phyloP scores from a whole-genome alignment of 1,140 invertebrate species.

The Achatina immaculata region DNA sequence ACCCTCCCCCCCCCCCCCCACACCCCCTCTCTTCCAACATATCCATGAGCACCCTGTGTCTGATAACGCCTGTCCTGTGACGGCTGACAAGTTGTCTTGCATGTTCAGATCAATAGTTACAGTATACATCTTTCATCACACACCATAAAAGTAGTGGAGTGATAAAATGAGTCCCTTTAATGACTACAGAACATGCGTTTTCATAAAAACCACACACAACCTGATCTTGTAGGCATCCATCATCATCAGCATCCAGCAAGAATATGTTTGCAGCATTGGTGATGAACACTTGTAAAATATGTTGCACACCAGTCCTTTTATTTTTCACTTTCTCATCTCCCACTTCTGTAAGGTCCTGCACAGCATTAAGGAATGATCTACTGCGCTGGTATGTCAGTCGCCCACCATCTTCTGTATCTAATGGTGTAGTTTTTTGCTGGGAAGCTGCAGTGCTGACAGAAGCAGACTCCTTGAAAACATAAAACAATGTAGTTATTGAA shows the following conservation, averaged over 20 bases:
- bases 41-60: too few relatives aligned
- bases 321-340: constrained; percentile 51
- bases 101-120: too few relatives aligned
- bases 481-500: too few relatives aligned
- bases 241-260: constrained; percentile 54
- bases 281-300: constrained; percentile 92
- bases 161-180: too few relatives aligned
- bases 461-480: constrained; percentile 48
- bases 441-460: constrained; percentile 42
- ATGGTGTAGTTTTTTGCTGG: constrained; percentile 33
- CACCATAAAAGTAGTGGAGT: too few relatives aligned
- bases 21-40: too few relatives aligned
- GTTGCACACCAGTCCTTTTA: constrained; percentile 76
- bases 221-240: constrained; percentile 55
- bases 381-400: constrained; percentile 56
- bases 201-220: constrained; percentile 38
- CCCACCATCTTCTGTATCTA: constrained; percentile 18
- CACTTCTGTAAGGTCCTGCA: constrained; percentile 59
- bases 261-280: constrained; percentile 96
- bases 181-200: too few relatives aligned
- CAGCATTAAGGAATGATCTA: constrained; percentile 63
- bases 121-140: too few relatives aligned
- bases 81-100: too few relatives aligned
- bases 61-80: too few relatives aligned
- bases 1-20: too few relatives aligned